phyloP scores from a whole-genome alignment of 2,797 vertebrate species.

The Lutjanus campechanus region DNA sequence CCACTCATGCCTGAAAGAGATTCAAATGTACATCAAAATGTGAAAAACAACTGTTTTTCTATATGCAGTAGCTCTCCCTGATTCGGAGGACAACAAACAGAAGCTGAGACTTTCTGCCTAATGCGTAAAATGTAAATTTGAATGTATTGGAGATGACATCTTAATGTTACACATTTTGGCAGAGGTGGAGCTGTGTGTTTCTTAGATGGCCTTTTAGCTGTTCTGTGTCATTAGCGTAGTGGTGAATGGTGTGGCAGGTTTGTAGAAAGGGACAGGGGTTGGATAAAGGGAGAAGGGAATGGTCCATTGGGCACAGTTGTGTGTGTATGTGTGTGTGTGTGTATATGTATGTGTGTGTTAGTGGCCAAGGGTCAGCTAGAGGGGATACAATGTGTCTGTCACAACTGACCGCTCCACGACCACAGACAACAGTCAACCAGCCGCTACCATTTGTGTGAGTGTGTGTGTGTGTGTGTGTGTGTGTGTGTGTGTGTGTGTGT shows the following conservation, averaged over 20 bases:
- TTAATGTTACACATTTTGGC: constrained; percentile 48
- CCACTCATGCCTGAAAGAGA: neutral
- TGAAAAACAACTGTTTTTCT: neutral
- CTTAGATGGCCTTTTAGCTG: constrained; percentile 70
- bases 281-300: constrained; percentile 60
- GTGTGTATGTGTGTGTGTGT: constrained; percentile 27
- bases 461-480: constrained; percentile 34
- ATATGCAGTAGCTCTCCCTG: neutral
- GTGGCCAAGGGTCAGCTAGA: constrained; percentile 81
- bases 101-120: neutral
- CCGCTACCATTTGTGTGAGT: constrained; percentile 12
- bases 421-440: constrained; percentile 67
- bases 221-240: constrained; percentile 81
- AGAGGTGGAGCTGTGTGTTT: constrained; percentile 49
- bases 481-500: constrained; percentile 29
- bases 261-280: constrained; percentile 58
- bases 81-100: neutral
- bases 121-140: constrained; percentile 36
- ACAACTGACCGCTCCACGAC: constrained; percentile 79
- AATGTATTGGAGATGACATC: constrained; percentile 36
- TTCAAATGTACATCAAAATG: neutral
- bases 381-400: constrained; percentile 82
- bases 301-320: constrained; percentile 61
- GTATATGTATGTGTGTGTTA: constrained; percentile 16
- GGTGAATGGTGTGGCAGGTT: constrained; percentile 66